phyloP scores from a whole-genome alignment of 1,140 invertebrate genomes.

The Macrobrachium nipponense region DNA sequence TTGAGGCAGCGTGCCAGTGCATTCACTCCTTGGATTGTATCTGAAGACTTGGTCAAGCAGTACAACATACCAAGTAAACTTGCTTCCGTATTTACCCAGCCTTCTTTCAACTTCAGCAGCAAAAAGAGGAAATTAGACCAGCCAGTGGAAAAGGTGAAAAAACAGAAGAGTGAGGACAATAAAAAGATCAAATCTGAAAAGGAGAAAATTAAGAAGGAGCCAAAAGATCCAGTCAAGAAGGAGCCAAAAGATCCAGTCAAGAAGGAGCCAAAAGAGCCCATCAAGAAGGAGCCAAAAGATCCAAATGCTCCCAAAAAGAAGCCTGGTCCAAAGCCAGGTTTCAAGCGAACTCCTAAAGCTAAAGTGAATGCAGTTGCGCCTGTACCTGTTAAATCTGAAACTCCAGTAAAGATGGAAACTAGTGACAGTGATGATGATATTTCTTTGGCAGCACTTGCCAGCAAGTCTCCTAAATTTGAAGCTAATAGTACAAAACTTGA shows the following conservation, averaged over 20 bases:
- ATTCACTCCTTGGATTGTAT: conserved; percentile 49
- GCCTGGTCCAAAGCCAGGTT: conserved; percentile 47
- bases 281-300: conserved; percentile 25
- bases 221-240: conserved; percentile 29
- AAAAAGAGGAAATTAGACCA: conserved; percentile 41
- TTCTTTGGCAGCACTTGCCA: conserved; percentile 42
- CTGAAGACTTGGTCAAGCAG: conserved; percentile 47
- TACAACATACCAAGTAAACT: conserved; percentile 45
- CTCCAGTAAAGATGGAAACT: conserved; percentile 15
- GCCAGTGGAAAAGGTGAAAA: conserved; percentile 7
- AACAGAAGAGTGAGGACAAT: conserved; percentile 12
- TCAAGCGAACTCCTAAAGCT: conserved; percentile 26
- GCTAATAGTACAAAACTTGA: not conserved
- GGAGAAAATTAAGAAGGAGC: conserved; percentile 5
- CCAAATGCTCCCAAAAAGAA: conserved; percentile 37
- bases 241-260: too few species aligned
- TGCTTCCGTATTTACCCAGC: conserved; percentile 47
- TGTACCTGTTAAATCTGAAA: not conserved
- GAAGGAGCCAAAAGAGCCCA: conserved; percentile 33
- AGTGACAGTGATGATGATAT: conserved; percentile 55
- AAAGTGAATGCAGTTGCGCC: not conserved
- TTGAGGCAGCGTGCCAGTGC: conserved; percentile 40
- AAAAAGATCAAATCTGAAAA: conserved; percentile 1
- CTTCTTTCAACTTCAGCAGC: not conserved
- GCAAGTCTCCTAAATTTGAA: conserved; percentile 29